Percentiles rank a stretch among this genome's conserved stretches.
Evolutionary conservation across 2,888 invertebrate genomes (phyloP).

Genomic region (Craniophora ligustri): DNA sequence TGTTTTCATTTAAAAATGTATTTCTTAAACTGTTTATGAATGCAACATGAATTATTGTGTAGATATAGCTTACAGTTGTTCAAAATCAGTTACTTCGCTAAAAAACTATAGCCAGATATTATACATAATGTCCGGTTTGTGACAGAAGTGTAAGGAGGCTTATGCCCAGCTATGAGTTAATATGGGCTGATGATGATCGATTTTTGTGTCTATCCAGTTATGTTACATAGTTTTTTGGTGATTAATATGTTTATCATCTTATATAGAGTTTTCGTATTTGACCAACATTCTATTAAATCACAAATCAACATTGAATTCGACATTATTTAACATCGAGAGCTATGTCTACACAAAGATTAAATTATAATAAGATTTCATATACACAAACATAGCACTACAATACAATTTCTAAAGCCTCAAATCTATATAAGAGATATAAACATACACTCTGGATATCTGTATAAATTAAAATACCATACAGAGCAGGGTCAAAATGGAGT

Average conservation of each 20-base stretch:
- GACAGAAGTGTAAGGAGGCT: too few species aligned
- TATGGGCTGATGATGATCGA: too few species aligned
- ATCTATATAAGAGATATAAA: too few species aligned
- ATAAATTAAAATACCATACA: too few species aligned
- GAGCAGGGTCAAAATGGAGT: too few species aligned
- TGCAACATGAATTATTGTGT: constrained; percentile 21
- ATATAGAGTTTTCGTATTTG: too few species aligned
- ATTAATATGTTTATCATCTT: too few species aligned
- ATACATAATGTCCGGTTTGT: background rate
- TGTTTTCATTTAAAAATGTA: constrained; percentile 18
- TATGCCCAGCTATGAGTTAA: too few species aligned
- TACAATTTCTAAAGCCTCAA: too few species aligned
- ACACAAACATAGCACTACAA: constrained; percentile 20
- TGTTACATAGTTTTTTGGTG: too few species aligned
- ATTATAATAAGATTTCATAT: background rate
- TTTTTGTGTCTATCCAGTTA: background rate
- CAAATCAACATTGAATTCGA: background rate
- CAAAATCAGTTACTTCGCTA: constrained; percentile 7
- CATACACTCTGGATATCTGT: too few species aligned
- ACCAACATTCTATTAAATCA: constrained; percentile 1
- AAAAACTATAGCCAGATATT: background rate
- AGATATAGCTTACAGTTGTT: constrained; percentile 25
- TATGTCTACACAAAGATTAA: constrained; percentile 32
- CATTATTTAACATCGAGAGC: background rate
- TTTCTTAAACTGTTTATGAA: constrained; percentile 33